Conservation (phyloP, 2,113 vertebrate species). For the Capricornis sumatraensis region DNA sequence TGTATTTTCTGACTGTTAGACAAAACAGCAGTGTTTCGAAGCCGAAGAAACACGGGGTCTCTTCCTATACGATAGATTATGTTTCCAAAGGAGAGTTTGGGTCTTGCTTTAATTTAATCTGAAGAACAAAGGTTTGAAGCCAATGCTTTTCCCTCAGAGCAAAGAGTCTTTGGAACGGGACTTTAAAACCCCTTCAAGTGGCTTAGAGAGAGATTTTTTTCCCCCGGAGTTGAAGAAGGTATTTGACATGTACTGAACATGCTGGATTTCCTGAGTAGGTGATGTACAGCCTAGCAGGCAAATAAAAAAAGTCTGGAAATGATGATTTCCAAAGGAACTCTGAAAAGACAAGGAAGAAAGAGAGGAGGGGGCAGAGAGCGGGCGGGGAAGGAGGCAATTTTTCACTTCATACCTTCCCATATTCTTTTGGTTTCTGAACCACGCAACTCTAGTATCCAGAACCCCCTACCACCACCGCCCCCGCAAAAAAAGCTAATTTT, state of each 20-base stretch:
- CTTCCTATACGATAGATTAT: not conserved
- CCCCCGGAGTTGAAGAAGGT: not conserved
- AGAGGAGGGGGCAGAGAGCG: not conserved
- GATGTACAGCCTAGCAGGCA: not conserved
- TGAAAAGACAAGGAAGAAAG: not conserved
- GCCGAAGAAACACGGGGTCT: not conserved
- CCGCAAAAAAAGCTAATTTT: not conserved
- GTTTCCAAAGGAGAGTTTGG: conserved; percentile 34
- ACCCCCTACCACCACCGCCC: not conserved
- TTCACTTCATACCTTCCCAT: too few relatives aligned
- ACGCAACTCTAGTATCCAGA: not conserved
- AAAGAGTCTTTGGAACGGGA: conserved; percentile 24
- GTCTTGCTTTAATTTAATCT: not conserved
- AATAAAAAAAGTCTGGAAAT: not conserved
- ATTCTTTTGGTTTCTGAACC: not conserved
- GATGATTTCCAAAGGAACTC: not conserved
- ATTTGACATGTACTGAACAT: not conserved
- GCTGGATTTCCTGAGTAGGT: not conserved
- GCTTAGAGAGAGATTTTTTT: not conserved
- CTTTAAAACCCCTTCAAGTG: not conserved
- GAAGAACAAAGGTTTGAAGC: conserved; percentile 42
- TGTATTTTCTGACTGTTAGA: conserved; percentile 6
- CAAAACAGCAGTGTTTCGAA: not conserved
- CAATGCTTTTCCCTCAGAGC: not conserved
- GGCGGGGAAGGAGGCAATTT: rapidly evolving